phyloP scores from a whole-genome alignment of 2,797 vertebrate genomes.

The Sitta carolinensis region DNA sequence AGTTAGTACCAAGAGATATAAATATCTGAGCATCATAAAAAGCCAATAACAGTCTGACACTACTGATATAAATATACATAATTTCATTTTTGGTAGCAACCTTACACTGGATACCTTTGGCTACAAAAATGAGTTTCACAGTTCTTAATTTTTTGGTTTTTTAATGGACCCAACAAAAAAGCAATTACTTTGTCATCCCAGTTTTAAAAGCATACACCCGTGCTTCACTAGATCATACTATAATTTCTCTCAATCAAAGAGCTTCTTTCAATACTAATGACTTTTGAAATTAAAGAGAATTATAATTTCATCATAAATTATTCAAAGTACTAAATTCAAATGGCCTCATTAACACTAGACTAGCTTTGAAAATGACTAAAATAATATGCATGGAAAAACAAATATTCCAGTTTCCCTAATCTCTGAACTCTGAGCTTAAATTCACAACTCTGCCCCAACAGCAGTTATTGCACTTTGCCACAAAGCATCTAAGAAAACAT shows the following conservation, averaged over 20 bases:
- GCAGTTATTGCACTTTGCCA: neutral
- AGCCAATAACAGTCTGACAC: neutral
- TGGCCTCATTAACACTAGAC: neutral
- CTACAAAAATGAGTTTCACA: neutral
- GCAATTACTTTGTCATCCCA: neutral
- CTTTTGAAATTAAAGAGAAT: constrained; percentile 17
- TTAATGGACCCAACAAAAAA: neutral
- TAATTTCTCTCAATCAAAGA: neutral
- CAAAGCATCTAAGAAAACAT: neutral
- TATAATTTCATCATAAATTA: constrained; percentile 8
- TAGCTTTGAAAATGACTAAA: constrained; percentile 15
- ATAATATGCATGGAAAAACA: neutral
- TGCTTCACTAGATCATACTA: neutral
- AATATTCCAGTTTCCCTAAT: neutral
- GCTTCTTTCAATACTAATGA: neutral
- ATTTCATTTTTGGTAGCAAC: neutral
- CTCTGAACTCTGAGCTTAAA: neutral
- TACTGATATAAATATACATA: neutral
- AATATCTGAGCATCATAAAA: neutral
- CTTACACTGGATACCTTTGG: neutral
- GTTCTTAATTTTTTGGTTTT: neutral
- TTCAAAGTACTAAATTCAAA: constrained; percentile 20
- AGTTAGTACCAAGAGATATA: neutral
- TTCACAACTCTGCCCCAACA: neutral
- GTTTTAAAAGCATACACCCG: neutral